Evolutionary conservation across 2,113 vertebrate genomes (phyloP).

Genomic region (Haemorhous mexicanus): DNA sequence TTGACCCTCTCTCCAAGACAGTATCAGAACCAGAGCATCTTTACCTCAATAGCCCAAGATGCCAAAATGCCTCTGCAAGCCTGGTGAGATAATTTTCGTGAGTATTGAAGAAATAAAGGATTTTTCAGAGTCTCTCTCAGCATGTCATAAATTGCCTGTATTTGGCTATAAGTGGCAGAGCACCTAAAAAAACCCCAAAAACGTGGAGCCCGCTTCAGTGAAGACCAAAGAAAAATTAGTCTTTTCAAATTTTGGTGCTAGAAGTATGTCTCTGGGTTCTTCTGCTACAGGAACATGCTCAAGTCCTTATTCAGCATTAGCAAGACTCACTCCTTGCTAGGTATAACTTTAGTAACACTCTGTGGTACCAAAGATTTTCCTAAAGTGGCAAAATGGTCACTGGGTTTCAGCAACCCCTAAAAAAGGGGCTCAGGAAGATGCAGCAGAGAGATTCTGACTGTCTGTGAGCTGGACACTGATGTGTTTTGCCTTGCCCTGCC

Average conservation of each 20-base stretch:
- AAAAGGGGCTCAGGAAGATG: neutral
- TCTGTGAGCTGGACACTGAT: neutral
- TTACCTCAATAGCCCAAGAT: neutral
- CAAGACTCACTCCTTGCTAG: neutral
- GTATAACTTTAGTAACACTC: neutral
- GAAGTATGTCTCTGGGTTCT: neutral
- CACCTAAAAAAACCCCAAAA: neutral
- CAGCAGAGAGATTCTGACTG: neutral
- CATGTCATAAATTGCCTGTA: accelerated
- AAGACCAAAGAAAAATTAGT: neutral
- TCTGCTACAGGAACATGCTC: neutral
- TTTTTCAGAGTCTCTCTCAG: neutral
- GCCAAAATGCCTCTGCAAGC: neutral
- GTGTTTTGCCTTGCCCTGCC: neutral
- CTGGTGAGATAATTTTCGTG: neutral
- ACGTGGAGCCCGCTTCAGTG: neutral
- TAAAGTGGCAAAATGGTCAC: neutral
- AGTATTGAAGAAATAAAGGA: neutral
- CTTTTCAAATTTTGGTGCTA: accelerated
- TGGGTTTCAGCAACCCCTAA: accelerated
- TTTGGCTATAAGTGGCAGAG: neutral
- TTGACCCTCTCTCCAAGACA: neutral
- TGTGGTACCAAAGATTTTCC: neutral
- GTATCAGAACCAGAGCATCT: neutral
- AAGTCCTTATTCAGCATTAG: neutral